These are phyloP conservation scores for Tachyglossus aculeatus DNA, from an alignment of 2,797 vertebrate genomes.

Conservation along the genomic window DNA sequence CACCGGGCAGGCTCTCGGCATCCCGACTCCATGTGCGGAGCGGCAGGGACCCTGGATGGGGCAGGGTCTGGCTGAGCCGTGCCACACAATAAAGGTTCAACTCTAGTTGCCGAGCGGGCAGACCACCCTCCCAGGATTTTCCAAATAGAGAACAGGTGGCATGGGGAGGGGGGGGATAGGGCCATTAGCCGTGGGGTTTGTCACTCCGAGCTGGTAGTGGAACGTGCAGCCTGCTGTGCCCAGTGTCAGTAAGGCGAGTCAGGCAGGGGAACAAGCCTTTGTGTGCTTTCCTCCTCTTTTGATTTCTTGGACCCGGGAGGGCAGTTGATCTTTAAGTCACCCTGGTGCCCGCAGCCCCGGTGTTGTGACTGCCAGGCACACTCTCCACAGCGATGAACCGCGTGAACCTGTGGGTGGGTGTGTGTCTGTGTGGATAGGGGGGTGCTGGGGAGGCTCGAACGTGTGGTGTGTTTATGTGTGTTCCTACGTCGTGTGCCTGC, in stretches of 20 bases:
- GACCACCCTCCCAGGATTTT: conserved; percentile 45
- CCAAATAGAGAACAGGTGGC: conserved; percentile 63
- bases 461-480: too few species aligned
- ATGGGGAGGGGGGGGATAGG: conserved; percentile 52
- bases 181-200: conserved; percentile 47
- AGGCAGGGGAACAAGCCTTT: too few species aligned
- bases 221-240: background rate
- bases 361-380: too few species aligned
- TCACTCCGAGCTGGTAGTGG: background rate
- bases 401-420: too few species aligned
- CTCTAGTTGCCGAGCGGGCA: conserved; percentile 51
- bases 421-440: too few species aligned
- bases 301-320: too few species aligned
- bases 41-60: conserved; percentile 8
- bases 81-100: conserved; percentile 62
- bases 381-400: too few species aligned
- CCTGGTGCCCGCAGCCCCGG: too few species aligned
- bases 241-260: background rate
- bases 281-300: too few species aligned
- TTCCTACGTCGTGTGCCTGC: too few species aligned
- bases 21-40: background rate
- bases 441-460: too few species aligned
- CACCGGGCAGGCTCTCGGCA: conserved; percentile 22
- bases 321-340: too few species aligned
- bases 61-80: conserved; percentile 30